phyloP scores from a whole-genome alignment of 1,140 invertebrate species.

The Brachionus paranguensis region DNA sequence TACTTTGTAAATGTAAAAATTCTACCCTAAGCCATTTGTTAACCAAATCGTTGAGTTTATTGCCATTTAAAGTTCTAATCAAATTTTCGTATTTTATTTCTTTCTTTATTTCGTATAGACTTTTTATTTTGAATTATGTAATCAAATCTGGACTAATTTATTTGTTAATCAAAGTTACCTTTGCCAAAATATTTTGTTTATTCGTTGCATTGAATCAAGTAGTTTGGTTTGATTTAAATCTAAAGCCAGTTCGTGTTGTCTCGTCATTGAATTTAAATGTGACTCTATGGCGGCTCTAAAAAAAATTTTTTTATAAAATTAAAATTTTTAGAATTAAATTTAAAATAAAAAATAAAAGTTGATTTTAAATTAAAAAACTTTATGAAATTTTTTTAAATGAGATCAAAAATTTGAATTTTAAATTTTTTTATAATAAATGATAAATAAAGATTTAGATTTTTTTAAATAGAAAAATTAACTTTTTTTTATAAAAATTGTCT shows the following conservation, averaged over 20 bases:
- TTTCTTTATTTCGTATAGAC: not conserved
- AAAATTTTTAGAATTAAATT: not conserved
- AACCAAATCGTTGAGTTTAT: not conserved
- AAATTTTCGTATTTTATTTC: constrained; percentile 10
- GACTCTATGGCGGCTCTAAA: not conserved
- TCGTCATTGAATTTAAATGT: constrained; percentile 22
- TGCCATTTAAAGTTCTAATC: not conserved
- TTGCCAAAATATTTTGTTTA: constrained; percentile 28
- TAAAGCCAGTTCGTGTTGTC: constrained; percentile 6
- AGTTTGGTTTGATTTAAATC: not conserved
- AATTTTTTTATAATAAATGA: no score
- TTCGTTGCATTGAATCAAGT: not conserved
- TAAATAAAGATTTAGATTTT: no score
- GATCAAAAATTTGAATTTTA: no score
- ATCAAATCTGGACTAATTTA: not conserved
- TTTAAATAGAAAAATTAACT: not conserved
- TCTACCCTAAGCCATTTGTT: constrained; percentile 4
- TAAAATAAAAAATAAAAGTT: no score
- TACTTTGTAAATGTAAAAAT: constrained; percentile 30
- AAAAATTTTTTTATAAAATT: not conserved
- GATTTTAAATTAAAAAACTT: no score
- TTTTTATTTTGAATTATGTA: not conserved
- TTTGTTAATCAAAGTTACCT: not conserved
- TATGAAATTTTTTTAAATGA: no score
- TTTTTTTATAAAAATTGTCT: no score